Evolutionary conservation across 1,140 invertebrate genomes (phyloP), one percentile per base, ranked within the genome.

Genomic region (Diabrotica virgifera): DNA sequence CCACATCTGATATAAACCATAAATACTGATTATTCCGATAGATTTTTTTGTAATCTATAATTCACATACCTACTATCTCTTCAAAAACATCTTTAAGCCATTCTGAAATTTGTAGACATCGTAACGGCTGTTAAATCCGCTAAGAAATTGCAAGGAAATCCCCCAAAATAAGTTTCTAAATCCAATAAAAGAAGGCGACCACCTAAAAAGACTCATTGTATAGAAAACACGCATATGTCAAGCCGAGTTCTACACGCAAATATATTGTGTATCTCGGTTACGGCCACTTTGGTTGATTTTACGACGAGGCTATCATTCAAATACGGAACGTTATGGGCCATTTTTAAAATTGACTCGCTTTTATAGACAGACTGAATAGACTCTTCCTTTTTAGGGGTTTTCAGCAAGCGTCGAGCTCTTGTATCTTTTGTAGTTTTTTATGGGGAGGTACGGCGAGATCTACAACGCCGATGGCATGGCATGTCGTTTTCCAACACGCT

Each of bases 291-390:
- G 46, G 59, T 52, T 60, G 40, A 60, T 60, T 60, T 60, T 60
- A 60, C 14, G 24, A 60, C 59, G 40, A 40, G 40, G 59, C 59
- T 38, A 60, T 60, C 59, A 60, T 60, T 60, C 59, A 60, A 60
- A 60, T 50, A 60, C 40, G 59, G 9, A 11, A 14, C 52, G 59
- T 60, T 60, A 60, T 60, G 59, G 59, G 13, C 50, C 59, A 60
- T 60, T 60, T 35, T 60, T 51, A 40, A 60, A 60, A 60, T 60
- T 60, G 59, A 60, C 40, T 60, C 59, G n/a, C 57, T 60, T 24
- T 36, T 60, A 52, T 51, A 60, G 59, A 52, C 40, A 60, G 24
- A 13, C 46, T 11, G 46, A 60, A 60, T 60, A 52, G n/a, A 60
- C 59, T 51, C 8, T 35, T 46, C n/a, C 40, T n/a, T 46, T 46